A percentile compares a stretch with the other conserved stretches of the same genome.
Conservation (phyloP, 2,113 vertebrate species). For the Erpornis zantholeuca region DNA sequence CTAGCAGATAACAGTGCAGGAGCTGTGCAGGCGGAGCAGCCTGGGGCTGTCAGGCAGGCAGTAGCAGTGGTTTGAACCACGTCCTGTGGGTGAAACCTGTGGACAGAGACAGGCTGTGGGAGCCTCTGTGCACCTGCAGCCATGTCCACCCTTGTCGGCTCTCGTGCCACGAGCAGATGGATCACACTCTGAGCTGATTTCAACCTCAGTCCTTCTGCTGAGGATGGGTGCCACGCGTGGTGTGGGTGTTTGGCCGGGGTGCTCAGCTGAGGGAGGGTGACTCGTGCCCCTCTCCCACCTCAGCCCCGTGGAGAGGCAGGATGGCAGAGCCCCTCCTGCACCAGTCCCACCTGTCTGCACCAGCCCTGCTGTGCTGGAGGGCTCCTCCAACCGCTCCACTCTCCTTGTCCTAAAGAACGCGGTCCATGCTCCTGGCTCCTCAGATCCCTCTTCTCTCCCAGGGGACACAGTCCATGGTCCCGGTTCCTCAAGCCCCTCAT, state of each 20-base stretch:
- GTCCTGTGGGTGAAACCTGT: rapidly evolving
- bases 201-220: background rate
- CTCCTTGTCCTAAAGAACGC: background rate
- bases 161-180: background rate
- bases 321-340: background rate
- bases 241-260: rapidly evolving
- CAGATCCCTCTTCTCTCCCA: background rate
- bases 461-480: background rate
- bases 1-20: background rate
- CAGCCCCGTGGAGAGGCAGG: background rate
- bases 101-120: background rate
- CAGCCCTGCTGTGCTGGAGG: rapidly evolving
- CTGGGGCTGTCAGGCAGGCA: background rate
- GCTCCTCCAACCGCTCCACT: background rate
- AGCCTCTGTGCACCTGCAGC: background rate
- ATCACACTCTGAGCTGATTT: background rate
- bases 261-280: background rate
- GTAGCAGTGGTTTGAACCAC: background rate
- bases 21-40: background rate
- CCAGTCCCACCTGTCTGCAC: too few relatives aligned
- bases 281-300: background rate
- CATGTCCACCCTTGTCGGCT: rapidly evolving
- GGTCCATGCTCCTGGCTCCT: background rate
- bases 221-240: rapidly evolving
- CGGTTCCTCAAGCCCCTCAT: rapidly evolving